Percentiles rank a stretch among this genome's conserved stretches.
These are phyloP conservation scores for Pantherophis vulpinus DNA, from an alignment of 2,797 vertebrate species.

Conservation along the genomic window DNA sequence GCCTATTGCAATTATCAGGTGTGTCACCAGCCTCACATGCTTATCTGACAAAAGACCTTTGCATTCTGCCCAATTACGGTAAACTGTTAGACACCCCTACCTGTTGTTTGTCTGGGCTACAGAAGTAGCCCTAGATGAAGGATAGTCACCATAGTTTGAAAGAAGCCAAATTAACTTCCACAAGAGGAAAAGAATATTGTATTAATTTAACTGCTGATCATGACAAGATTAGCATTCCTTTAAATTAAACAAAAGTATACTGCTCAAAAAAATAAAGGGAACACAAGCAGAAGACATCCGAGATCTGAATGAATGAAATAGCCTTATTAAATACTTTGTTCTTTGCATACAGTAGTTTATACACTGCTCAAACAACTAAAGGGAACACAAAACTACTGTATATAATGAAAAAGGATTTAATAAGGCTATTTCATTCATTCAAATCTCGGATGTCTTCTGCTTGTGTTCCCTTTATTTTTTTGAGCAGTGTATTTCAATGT, in stretches of 20 bases:
- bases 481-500: conserved; percentile 47
- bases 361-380: no score
- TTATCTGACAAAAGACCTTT: conserved; percentile 72
- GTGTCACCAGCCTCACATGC: conserved; percentile 72
- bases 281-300: no score
- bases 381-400: no score
- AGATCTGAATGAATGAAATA: no score
- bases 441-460: no score
- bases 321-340: no score
- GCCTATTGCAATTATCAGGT: conserved; percentile 71
- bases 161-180: conserved; percentile 73
- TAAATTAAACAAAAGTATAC: conserved; percentile 52
- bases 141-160: conserved; percentile 65
- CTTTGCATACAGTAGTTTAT: no score
- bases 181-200: conserved; percentile 62
- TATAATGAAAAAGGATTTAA: no score
- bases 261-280: no score
- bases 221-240: conserved; percentile 67
- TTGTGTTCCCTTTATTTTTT: no score
- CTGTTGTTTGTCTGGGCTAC: conserved; percentile 68
- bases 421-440: no score
- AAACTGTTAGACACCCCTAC: conserved; percentile 70
- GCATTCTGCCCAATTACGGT: conserved; percentile 72
- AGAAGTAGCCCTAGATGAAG: conserved; percentile 56
- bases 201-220: conserved; percentile 65